Evolutionary conservation across 2,888 invertebrate genomes (phyloP).

Genomic region (Masnerella sp.): DNA sequence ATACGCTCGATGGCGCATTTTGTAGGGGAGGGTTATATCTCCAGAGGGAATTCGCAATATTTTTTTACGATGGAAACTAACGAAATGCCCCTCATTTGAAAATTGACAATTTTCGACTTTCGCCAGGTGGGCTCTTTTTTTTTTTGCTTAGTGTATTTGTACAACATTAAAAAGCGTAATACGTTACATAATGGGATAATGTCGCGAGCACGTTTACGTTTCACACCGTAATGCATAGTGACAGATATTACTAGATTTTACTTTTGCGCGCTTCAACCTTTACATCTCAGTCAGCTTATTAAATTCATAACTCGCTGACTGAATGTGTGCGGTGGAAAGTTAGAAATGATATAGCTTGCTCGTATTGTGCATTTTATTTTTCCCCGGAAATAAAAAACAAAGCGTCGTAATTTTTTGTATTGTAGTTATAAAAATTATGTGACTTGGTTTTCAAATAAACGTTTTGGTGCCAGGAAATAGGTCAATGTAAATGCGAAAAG

Average conservation of each 20-base stretch:
- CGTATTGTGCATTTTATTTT: slow-evolving; percentile 12
- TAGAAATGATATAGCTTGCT: slow-evolving; percentile 7
- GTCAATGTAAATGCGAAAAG: no score
- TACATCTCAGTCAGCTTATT: slow-evolving; percentile 33
- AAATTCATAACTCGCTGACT: slow-evolving; percentile 30
- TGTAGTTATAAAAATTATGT: slow-evolving; percentile 4
- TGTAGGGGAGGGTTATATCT: no score
- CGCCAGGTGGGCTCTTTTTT: no score
- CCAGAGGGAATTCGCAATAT: no score
- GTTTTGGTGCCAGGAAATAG: no score
- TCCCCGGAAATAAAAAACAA: neutral
- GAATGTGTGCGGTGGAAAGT: slow-evolving; percentile 3
- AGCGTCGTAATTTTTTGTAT: no score
- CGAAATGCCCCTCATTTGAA: no score
- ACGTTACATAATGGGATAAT: slow-evolving; percentile 34
- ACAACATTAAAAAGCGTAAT: slow-evolving; percentile 32
- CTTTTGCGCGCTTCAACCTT: slow-evolving; percentile 28
- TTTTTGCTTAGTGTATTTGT: no score
- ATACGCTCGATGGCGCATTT: no score
- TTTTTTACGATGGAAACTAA: no score
- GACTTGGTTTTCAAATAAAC: neutral
- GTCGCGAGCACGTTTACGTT: slow-evolving; percentile 26
- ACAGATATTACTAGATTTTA: slow-evolving; percentile 44
- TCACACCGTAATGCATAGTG: slow-evolving; percentile 23
- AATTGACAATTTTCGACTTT: no score